Percentiles rank a stretch among this genome's conserved stretches.
Conservation (phyloP, 2,888 invertebrate species). For the Watsonalla cultraria region DNA sequence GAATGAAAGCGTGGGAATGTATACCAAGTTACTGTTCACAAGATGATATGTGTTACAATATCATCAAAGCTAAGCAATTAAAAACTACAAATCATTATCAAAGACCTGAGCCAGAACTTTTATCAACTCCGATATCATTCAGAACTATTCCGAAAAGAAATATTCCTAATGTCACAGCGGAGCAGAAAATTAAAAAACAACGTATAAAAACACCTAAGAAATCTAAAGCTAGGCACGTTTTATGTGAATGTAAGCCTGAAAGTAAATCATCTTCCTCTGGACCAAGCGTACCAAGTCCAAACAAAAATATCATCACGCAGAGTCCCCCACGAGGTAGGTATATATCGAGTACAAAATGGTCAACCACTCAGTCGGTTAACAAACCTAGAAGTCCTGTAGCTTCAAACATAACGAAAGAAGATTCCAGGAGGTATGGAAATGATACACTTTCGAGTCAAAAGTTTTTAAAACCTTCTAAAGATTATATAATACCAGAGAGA, state of each 20-base stretch:
- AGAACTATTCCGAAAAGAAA: neutral
- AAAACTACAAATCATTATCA: neutral
- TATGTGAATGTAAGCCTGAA: neutral
- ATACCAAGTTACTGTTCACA: constrained; percentile 14
- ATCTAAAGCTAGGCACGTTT: neutral
- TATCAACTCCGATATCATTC: neutral
- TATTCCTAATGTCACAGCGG: neutral
- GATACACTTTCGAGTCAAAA: neutral
- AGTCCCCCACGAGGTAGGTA: neutral
- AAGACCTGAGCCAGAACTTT: neutral
- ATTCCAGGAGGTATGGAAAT: neutral
- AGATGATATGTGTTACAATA: neutral
- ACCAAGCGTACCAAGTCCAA: neutral
- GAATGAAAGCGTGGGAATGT: constrained; percentile 17
- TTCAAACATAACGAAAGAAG: neutral
- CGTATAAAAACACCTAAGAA: neutral
- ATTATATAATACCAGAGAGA: neutral
- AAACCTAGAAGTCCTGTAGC: neutral
- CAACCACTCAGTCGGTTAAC: neutral
- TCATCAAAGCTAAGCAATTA: neutral
- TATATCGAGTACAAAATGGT: neutral
- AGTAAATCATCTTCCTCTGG: neutral
- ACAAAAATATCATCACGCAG: neutral
- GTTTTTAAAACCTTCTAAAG: neutral
- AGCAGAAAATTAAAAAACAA: neutral